phyloP scores from a whole-genome alignment of 2,113 vertebrate genomes.

The Tragelaphus strepsiceros region DNA sequence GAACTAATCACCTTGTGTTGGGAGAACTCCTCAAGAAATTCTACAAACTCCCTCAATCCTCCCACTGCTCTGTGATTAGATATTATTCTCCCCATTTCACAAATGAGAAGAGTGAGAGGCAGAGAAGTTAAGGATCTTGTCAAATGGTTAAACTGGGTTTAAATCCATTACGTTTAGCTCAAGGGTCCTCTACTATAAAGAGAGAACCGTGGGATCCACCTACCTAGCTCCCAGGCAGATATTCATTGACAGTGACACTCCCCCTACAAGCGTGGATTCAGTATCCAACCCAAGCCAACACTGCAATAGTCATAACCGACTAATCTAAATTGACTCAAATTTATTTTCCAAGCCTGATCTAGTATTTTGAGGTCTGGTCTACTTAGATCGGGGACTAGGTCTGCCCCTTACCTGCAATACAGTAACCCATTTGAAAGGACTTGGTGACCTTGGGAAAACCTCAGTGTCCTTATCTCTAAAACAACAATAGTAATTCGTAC shows the following conservation, averaged over 20 bases:
- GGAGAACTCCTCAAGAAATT: background rate
- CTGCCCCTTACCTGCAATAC: background rate
- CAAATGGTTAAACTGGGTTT: background rate
- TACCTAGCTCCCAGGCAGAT: background rate
- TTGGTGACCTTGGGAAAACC: background rate
- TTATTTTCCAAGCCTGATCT: background rate
- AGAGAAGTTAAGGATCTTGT: background rate
- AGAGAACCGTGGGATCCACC: accelerated
- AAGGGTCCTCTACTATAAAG: no score
- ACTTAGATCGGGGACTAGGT: background rate
- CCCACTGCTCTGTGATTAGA: background rate
- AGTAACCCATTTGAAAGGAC: background rate
- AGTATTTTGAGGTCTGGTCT: background rate
- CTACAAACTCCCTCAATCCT: background rate
- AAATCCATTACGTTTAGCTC: background rate
- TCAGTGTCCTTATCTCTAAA: background rate
- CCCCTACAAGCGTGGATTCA: background rate
- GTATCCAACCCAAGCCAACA: background rate
- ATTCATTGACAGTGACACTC: accelerated
- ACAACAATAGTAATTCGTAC: background rate
- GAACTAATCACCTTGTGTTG: background rate
- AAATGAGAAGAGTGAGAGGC: background rate
- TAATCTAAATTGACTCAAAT: background rate
- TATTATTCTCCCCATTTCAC: background rate
- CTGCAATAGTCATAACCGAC: background rate